Conservation (phyloP, 2,888 invertebrate species). For the Tenthredo amoena region DNA sequence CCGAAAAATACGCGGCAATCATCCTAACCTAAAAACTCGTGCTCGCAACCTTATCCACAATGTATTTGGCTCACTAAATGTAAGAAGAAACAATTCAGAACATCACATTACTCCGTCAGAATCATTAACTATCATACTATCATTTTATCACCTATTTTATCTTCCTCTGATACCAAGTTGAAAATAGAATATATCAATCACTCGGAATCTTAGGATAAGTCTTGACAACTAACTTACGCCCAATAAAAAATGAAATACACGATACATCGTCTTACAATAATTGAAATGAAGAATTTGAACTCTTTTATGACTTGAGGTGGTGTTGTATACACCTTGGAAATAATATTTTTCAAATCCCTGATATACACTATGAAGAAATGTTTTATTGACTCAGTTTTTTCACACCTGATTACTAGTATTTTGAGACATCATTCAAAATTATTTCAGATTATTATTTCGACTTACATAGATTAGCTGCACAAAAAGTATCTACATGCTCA, state of each 20-base stretch:
- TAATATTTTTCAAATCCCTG: too few relatives aligned
- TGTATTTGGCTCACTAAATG: background rate
- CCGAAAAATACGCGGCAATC: slow-evolving; percentile 52
- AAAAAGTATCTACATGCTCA: background rate
- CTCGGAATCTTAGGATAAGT: background rate
- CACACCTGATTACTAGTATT: background rate
- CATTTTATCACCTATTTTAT: background rate
- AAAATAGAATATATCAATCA: background rate
- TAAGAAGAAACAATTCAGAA: background rate
- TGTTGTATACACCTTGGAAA: background rate
- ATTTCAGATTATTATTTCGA: background rate
- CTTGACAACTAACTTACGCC: background rate
- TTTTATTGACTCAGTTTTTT: too few relatives aligned
- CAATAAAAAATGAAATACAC: background rate
- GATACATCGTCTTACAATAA: background rate
- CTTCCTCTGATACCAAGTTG: background rate
- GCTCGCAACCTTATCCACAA: background rate
- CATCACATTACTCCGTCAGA: background rate
- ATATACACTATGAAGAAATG: too few relatives aligned
- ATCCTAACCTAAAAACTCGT: slow-evolving; percentile 56
- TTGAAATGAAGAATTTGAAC: too few relatives aligned
- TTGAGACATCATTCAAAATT: background rate
- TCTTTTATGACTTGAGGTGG: too few relatives aligned
- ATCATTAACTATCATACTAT: background rate
- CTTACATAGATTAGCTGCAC: too few relatives aligned